Evolutionary conservation across 2,113 vertebrate species (phyloP).

Genomic region (Phylloscopus trochilus): DNA sequence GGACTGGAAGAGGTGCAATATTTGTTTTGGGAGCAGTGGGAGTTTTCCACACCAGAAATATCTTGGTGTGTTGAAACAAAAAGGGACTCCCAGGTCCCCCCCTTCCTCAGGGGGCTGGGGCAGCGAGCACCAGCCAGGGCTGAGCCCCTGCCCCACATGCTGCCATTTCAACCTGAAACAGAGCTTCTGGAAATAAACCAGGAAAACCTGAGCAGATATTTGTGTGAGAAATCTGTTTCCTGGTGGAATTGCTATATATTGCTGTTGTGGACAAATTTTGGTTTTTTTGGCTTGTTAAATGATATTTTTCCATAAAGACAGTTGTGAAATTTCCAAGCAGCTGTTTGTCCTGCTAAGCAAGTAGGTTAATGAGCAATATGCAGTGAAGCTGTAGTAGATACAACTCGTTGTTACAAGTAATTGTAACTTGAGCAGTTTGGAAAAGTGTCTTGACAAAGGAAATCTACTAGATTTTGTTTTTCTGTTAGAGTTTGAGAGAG

Average conservation of each 20-base stretch:
- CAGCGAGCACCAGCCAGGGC: not conserved
- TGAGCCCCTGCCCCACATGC: not conserved
- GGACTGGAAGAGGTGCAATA: not conserved
- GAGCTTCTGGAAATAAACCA: not conserved
- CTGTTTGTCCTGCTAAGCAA: not conserved
- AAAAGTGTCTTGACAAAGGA: not conserved
- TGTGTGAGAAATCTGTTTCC: not conserved
- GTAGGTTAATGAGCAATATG: not conserved
- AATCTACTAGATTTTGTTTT: not conserved
- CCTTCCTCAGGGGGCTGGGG: not conserved
- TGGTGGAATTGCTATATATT: not conserved
- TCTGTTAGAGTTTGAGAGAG: not conserved
- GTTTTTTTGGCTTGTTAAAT: not conserved
- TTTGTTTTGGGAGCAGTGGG: not conserved
- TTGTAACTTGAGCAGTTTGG: not conserved
- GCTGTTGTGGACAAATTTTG: not conserved
- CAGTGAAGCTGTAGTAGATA: not conserved
- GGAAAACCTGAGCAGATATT: not conserved
- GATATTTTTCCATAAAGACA: not conserved
- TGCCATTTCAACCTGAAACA: not conserved
- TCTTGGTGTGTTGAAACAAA: not conserved
- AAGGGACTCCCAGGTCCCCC: not conserved
- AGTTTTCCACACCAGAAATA: not conserved
- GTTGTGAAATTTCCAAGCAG: not conserved
- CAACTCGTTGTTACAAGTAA: not conserved